Evolutionary conservation across 2,797 vertebrate genomes (phyloP), one percentile per base, ranked within the genome.

Genomic region (Gymnocypris eckloni): DNA sequence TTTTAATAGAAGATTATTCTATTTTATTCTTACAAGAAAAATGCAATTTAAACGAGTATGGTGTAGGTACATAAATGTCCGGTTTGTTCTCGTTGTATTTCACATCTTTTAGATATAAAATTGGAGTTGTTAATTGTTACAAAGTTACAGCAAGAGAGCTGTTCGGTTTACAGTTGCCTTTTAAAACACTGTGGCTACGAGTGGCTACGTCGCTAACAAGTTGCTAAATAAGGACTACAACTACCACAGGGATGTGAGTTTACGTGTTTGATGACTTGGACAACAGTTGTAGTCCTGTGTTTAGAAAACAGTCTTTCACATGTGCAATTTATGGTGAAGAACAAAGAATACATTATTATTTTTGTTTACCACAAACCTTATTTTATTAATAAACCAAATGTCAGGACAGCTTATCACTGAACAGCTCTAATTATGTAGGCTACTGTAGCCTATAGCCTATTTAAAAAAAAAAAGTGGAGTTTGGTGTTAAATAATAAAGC

Each of bases 181-280:
- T 1, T 67, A 25, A 61, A 61, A 50, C 45, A 75, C 70, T 33
- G 25, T 28, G 25, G 25, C 25, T 28, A 28, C 25, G 45, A 52
- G 25, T 41, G 54, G 76, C 76, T 78, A 25, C 4, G 13, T 78
- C 25, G 54, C 52, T 78, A 79, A 64, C 75, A 56, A 39, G 11
- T 41, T 77, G 52, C 33, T 56, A 59, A 59, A 79, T 48, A 28
- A 64, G 39, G 39, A 79, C 77, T 79, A 79, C 77, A 79, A 64
- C 56, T 79, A 64, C 77, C 77, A 79, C 56, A 45, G 43, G 41
- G 39, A 28, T 79, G 56, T 64, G 15, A 4, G n/a, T 45, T 28
- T 45, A 4, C 20, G 39, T 79, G n/a, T 16, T 64, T 79, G 56
- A 79, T 79, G 56, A 79, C 54, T 64, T 45, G 56, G 56, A 28